Evolutionary conservation across 2,113 vertebrate genomes (phyloP).

Genomic region (Melanerpes aurifrons): DNA sequence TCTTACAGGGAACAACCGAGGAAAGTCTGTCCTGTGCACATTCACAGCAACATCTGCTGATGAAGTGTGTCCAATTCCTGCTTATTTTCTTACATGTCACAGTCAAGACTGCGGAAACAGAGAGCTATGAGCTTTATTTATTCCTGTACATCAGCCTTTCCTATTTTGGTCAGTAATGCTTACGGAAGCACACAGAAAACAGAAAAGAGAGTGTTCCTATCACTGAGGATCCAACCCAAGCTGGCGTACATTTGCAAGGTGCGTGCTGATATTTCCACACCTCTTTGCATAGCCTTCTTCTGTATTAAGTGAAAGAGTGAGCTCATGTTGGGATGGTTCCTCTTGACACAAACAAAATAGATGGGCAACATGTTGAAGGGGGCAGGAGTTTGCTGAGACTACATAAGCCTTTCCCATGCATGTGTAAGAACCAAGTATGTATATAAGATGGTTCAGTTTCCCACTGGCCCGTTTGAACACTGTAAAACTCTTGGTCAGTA

Average conservation of each 20-base stretch:
- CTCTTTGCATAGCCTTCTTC: neutral
- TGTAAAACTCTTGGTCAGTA: neutral
- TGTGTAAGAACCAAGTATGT: neutral
- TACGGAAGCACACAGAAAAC: neutral
- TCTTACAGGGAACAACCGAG: neutral
- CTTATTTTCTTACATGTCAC: neutral
- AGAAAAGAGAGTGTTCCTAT: rapidly evolving
- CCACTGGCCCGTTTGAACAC: neutral
- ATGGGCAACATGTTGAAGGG: neutral
- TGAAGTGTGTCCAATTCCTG: neutral
- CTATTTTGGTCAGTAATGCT: neutral
- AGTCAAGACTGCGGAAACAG: neutral
- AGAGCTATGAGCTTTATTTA: neutral
- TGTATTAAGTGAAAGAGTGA: neutral
- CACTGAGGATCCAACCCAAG: neutral
- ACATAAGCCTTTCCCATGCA: neutral
- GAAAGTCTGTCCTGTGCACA: neutral
- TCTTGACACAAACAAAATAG: neutral
- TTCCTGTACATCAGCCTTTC: neutral
- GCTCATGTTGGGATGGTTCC: neutral
- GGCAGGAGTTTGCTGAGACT: neutral
- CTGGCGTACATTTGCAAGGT: neutral
- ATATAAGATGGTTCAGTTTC: neutral
- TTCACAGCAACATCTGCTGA: neutral
- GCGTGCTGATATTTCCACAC: neutral